Evolutionary conservation across 2,888 invertebrate genomes (phyloP).

Genomic region (Notodonta ziczac): DNA sequence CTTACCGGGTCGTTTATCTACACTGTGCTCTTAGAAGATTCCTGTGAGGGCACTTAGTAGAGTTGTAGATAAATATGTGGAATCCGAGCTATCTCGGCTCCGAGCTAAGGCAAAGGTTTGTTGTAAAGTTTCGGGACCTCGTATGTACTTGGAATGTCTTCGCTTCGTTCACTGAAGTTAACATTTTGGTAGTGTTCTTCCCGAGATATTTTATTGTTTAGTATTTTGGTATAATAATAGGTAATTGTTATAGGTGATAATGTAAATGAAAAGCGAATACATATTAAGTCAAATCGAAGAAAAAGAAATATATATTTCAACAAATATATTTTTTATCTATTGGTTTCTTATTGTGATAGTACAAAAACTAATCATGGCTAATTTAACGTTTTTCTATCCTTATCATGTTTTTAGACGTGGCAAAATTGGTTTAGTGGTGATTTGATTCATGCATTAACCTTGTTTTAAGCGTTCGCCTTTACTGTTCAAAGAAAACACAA

Average conservation of each 20-base stretch:
- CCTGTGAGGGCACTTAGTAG: slow-evolving; percentile 19
- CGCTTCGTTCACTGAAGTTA: no score
- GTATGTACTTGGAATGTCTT: not conserved
- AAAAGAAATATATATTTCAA: no score
- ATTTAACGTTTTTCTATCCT: no score
- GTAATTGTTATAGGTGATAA: no score
- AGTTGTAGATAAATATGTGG: slow-evolving; percentile 26
- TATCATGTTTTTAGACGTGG: no score
- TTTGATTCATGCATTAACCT: slow-evolving; percentile 24
- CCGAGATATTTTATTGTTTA: not conserved
- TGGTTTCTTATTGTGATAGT: no score
- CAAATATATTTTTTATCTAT: no score
- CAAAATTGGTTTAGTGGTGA: no score
- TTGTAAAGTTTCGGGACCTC: slow-evolving; percentile 15
- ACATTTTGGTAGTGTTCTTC: not conserved
- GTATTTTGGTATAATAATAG: no score
- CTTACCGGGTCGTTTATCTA: slow-evolving; percentile 15
- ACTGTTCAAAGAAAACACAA: slow-evolving; percentile 28
- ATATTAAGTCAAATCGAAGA: no score
- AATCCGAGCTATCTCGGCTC: slow-evolving; percentile 25
- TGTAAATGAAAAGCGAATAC: no score
- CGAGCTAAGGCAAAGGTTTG: slow-evolving; percentile 28
- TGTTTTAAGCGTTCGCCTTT: slow-evolving; percentile 32
- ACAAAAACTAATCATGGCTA: no score
- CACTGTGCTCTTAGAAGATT: slow-evolving; percentile 13